Evolutionary conservation across 2,797 vertebrate genomes (phyloP), one percentile per base, ranked within the genome.

Genomic region (Oryzias sinensis): DNA sequence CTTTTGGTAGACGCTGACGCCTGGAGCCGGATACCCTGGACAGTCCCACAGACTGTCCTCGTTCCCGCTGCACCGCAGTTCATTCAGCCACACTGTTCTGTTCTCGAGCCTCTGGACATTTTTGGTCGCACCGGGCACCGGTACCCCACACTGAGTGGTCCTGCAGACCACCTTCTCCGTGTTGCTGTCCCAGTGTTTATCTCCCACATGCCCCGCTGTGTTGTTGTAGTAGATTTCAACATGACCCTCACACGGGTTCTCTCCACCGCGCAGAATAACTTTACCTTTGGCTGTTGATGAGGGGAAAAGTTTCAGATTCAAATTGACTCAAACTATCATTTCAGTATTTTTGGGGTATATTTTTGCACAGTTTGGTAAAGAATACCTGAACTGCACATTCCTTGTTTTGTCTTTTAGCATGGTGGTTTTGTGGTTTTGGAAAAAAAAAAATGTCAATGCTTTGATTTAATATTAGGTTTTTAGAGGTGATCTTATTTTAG

Each of bases 151-250:
- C 16, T 33, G 37, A 11, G 76, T 44, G 41, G 67, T 87, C 1
- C 0, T 68, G 67, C 90, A 93, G 46, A 82, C 80, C 29, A 91
- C 88, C 0, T 51, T 0, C 1, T 66, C 75, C 0, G 70, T 85
- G 0, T 0, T 0, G 0, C 0, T 0, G 1, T 0, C 16, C 91
- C 90, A 91, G 1, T 0, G 0, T 5, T 16, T 14, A 16, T 69
- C 25, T 4, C 88, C 86, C 2, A 89, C 79, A 3, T 58, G 53
- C 3, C 88, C 82, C 81, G 63, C 71, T 0, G 0, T 0, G 0
- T 0, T 0, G 0, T 49, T 0, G 1, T 77, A 1, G 53, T 42
- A 69, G 16, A 90, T 29, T 42, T 86, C 24, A 29, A 89, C 22
- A 6, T 69, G 47, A 43, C 91, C 91, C 27, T 70, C n/a, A 24